Evolutionary conservation across 2,797 vertebrate genomes (phyloP).

Genomic region (Typhlichthys subterraneus): DNA sequence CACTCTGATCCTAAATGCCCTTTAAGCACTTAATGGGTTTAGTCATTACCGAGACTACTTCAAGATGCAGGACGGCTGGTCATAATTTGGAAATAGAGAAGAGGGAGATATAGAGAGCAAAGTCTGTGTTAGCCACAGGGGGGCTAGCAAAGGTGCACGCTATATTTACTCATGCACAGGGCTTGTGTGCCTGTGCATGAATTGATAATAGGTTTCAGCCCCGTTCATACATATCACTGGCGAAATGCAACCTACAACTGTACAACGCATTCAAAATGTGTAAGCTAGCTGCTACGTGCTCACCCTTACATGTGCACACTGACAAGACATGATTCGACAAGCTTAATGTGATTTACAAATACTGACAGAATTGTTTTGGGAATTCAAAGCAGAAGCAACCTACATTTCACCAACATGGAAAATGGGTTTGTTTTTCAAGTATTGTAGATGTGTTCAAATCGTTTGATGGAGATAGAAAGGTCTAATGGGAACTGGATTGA

Average conservation of each 20-base stretch:
- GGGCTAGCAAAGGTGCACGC: neutral
- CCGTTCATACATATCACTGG: too few species aligned
- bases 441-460: constrained; percentile 46
- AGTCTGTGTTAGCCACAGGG: constrained; percentile 38
- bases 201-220: neutral
- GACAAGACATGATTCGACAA: too few species aligned
- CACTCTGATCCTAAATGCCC: constrained; percentile 53
- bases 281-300: too few species aligned
- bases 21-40: constrained; percentile 63
- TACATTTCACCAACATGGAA: neutral
- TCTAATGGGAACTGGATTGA: constrained; percentile 64
- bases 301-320: too few species aligned
- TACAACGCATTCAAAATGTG: too few species aligned
- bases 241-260: too few species aligned
- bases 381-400: neutral
- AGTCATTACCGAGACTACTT: constrained; percentile 65
- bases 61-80: constrained; percentile 50
- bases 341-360: too few species aligned
- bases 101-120: constrained; percentile 24
- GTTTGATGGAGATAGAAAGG: constrained; percentile 63
- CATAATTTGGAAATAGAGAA: constrained; percentile 60
- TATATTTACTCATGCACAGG: constrained; percentile 1
- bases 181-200: constrained; percentile 1
- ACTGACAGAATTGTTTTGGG: neutral
- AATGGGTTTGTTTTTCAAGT: neutral